Percentiles rank a stretch among this genome's conserved stretches.
phyloP scores from a whole-genome alignment of 2,797 vertebrate genomes.

The Lithobates pipiens region DNA sequence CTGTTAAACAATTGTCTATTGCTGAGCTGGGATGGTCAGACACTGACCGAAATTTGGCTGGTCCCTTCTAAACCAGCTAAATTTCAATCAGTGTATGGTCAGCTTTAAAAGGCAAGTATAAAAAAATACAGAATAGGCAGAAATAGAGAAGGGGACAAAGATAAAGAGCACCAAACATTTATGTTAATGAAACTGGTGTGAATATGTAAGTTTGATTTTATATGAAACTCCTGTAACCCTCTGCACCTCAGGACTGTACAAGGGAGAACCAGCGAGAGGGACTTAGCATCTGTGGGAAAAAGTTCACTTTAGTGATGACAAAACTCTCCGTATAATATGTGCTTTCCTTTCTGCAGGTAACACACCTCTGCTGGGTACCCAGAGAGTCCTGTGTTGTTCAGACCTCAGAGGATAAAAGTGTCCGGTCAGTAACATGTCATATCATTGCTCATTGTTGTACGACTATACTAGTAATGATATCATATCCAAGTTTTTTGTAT shows the following conservation, averaged over 20 bases:
- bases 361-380: slow-evolving; percentile 95
- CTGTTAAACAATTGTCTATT: too few relatives aligned
- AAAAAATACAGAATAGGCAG: too few relatives aligned
- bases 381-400: slow-evolving; percentile 80
- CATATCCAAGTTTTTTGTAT: too few relatives aligned
- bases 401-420: slow-evolving; percentile 93
- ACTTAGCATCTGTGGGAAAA: not conserved
- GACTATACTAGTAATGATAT: not conserved
- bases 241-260: not conserved
- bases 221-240: not conserved
- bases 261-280: not conserved
- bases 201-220: not conserved
- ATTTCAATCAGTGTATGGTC: too few relatives aligned
- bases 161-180: not conserved
- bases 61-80: too few relatives aligned
- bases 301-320: not conserved
- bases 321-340: not conserved
- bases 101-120: too few relatives aligned
- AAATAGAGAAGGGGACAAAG: too few relatives aligned
- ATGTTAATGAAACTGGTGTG: not conserved
- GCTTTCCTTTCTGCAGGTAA: slow-evolving; percentile 80
- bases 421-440: slow-evolving; percentile 78
- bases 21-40: too few relatives aligned
- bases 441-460: not conserved
- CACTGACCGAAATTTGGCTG: too few relatives aligned